A percentile compares a stretch with the other conserved stretches of the same genome.
Conservation (phyloP, 2,113 vertebrate species). For the Symphodus melops region DNA sequence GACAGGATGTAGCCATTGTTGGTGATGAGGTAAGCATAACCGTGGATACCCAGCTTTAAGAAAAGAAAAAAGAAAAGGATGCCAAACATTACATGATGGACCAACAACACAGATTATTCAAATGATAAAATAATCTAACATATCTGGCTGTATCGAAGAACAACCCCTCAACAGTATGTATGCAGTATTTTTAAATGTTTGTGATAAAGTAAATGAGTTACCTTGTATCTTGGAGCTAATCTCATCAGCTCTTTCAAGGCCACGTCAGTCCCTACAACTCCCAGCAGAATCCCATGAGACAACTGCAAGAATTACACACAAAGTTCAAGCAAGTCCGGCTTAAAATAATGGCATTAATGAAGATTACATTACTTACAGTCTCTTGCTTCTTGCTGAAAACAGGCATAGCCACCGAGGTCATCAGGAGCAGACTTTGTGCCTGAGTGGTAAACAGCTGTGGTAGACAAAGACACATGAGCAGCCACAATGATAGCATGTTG, state of each 20-base stretch:
- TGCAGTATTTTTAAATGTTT: not conserved
- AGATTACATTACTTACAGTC: constrained; percentile 84
- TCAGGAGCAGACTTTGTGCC: constrained; percentile 89
- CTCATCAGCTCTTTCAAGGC: constrained; percentile 93
- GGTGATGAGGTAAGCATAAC: constrained; percentile 93
- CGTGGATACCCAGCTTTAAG: constrained; percentile 92
- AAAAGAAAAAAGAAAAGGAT: constrained; percentile 13
- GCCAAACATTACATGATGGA: not conserved
- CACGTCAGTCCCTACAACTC: constrained; percentile 95
- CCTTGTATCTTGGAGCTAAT: constrained; percentile 93
- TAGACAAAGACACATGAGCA: constrained; percentile 15
- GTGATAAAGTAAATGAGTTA: constrained; percentile 51
- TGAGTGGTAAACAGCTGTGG: constrained; percentile 89
- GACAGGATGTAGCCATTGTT: constrained; percentile 98
- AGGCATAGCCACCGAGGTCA: constrained; percentile 97
- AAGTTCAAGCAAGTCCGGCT: not conserved
- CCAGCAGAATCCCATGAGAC: constrained; percentile 94
- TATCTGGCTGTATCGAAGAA: not conserved
- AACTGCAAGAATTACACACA: constrained; percentile 80
- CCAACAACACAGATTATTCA: too few species aligned
- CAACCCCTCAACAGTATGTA: not conserved
- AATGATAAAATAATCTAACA: too few species aligned
- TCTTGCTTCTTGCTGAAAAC: constrained; percentile 98
- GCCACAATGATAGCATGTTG: too few species aligned
- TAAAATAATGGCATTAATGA: not conserved